Conservation (phyloP, 2,113 vertebrate species). For the Crotalus tigris region DNA sequence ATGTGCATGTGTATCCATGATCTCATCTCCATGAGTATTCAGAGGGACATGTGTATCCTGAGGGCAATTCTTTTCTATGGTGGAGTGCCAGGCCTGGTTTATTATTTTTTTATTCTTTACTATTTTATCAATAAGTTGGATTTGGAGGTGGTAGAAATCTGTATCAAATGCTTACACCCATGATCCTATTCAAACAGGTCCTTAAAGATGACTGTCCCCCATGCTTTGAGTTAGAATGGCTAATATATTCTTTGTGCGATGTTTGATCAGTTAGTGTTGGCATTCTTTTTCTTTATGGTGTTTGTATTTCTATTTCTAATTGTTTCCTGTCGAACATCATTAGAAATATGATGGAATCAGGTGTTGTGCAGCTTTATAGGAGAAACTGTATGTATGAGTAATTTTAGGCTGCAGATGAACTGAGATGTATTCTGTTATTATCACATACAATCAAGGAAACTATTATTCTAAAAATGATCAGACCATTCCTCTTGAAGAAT, state of each 20-base stretch:
- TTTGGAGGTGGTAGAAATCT: background rate
- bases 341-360: background rate
- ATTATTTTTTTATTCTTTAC: background rate
- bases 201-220: background rate
- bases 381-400: background rate
- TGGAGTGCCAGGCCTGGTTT: background rate
- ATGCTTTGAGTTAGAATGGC: background rate
- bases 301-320: background rate
- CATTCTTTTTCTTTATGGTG: background rate
- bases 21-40: too few relatives aligned
- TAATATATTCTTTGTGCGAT: background rate
- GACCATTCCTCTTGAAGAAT: background rate
- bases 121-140: background rate
- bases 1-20: too few relatives aligned
- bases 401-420: background rate
- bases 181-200: background rate
- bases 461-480: background rate
- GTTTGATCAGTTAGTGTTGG: background rate
- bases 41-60: too few relatives aligned
- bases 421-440: background rate
- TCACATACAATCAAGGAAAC: background rate
- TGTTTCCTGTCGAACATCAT: background rate
- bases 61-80: background rate
- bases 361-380: background rate
- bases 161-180: background rate